Percentiles rank a stretch among this genome's conserved stretches.
phyloP scores from a whole-genome alignment of 1,140 invertebrate species.

The Drosophila gunungcola region DNA sequence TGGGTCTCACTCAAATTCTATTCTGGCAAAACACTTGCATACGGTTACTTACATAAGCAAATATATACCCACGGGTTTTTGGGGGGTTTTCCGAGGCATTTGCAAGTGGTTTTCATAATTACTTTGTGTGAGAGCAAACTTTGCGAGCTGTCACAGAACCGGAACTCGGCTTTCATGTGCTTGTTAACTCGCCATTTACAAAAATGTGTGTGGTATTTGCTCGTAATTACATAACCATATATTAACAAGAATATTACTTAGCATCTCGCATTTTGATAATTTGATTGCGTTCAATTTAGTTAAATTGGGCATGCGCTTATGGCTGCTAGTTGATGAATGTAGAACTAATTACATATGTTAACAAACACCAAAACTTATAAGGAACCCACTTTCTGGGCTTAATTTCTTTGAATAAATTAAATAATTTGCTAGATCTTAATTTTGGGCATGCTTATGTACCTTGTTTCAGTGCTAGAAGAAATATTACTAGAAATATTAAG shows the following conservation, averaged over 20 bases:
- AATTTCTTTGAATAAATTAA: too few relatives aligned
- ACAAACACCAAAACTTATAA: too few relatives aligned
- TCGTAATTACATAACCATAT: constrained; percentile 21
- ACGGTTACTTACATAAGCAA: constrained; percentile 65
- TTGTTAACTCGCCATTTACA: constrained; percentile 15
- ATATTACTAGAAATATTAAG: too few relatives aligned
- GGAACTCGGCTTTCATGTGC: constrained; percentile 17
- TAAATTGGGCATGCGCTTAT: constrained; percentile 20
- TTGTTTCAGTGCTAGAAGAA: too few relatives aligned
- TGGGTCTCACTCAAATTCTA: constrained; percentile 42
- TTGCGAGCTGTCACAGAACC: constrained; percentile 26
- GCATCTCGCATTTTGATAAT: constrained; percentile 16
- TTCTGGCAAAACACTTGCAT: constrained; percentile 55
- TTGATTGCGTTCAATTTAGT: constrained; percentile 21
- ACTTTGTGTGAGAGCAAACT: constrained; percentile 67
- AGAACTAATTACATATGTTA: too few relatives aligned
- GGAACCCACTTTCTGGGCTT: too few relatives aligned
- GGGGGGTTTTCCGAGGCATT: constrained; percentile 28
- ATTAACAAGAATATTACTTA: constrained; percentile 10
- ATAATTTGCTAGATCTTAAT: too few relatives aligned
- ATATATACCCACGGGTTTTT: constrained; percentile 24
- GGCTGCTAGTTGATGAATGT: neutral
- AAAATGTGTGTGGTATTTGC: constrained; percentile 37
- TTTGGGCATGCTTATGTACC: too few relatives aligned
- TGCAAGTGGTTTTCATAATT: constrained; percentile 77